A percentile compares a stretch with the other conserved stretches of the same genome.
These are phyloP conservation scores for Hydrozoanthus tunicans DNA, from an alignment of 64 coral and sea anemone genomes.

Conservation along the genomic window DNA sequence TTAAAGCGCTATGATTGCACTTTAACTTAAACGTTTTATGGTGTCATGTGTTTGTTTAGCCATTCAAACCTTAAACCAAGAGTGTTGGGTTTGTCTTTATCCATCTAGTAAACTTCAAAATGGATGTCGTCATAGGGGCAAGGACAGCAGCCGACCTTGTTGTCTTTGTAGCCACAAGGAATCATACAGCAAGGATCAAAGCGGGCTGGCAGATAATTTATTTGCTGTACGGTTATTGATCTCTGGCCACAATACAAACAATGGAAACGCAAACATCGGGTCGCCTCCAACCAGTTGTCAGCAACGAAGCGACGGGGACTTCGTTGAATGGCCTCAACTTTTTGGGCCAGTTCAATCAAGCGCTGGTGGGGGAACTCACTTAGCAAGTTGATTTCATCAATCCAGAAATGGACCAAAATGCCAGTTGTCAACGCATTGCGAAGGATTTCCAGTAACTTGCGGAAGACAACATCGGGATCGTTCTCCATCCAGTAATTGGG, in stretches of 20 bases:
- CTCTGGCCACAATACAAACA: background rate
- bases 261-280: background rate
- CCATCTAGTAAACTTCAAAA: background rate
- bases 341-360: background rate
- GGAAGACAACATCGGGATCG: background rate
- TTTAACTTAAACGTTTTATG: too few species aligned
- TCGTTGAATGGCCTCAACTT: background rate
- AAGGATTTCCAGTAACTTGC: background rate
- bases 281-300: conserved; percentile 6
- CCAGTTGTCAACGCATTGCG: background rate
- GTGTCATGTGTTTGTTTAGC: too few species aligned
- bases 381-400: background rate
- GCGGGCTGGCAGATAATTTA: too few species aligned
- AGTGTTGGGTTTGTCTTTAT: too few species aligned
- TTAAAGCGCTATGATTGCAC: too few species aligned
- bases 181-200: background rate
- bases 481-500: background rate
- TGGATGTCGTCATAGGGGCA: conserved; percentile 14
- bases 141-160: background rate
- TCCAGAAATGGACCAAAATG: conserved; percentile 1
- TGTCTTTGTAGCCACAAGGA: background rate
- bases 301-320: background rate
- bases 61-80: too few species aligned
- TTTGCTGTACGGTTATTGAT: background rate
- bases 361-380: background rate